Percentiles rank a stretch among this genome's conserved stretches.
These are phyloP conservation scores for Phyllostomus discolor DNA, from an alignment of 2,113 vertebrate species.

Conservation along the genomic window DNA sequence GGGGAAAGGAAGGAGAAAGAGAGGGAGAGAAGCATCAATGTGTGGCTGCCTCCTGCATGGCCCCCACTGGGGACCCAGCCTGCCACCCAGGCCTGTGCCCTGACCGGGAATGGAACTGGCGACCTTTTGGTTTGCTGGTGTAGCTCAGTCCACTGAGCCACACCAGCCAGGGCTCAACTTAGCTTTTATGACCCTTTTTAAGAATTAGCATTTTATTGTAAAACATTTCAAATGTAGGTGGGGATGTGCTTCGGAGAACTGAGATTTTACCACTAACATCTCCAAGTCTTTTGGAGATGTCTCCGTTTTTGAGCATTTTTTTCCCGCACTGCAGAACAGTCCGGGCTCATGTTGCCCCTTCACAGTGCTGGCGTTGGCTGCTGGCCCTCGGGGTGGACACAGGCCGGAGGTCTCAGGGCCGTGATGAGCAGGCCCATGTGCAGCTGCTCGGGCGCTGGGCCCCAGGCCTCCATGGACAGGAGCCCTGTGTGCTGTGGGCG, in stretches of 20 bases:
- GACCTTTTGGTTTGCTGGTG: too few relatives aligned
- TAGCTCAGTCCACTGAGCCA: too few relatives aligned
- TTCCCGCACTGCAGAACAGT: background rate
- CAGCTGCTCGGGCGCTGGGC: background rate
- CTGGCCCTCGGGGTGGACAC: background rate
- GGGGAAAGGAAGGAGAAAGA: too few relatives aligned
- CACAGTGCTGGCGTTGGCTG: background rate
- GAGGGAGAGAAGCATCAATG: too few relatives aligned
- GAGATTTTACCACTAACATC: background rate
- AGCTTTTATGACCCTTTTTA: background rate
- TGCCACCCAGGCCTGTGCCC: too few relatives aligned
- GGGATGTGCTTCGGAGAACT: background rate
- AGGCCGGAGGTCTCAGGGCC: background rate
- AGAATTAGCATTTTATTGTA: background rate
- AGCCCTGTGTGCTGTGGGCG: background rate
- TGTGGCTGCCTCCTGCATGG: too few relatives aligned
- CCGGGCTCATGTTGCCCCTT: background rate
- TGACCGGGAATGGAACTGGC: too few relatives aligned
- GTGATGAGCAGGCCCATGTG: background rate
- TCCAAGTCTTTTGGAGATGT: too few relatives aligned
- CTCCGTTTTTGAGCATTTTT: background rate
- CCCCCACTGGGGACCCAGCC: too few relatives aligned
- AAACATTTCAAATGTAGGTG: background rate
- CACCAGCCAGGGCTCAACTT: background rate
- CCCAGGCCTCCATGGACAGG: background rate